Evolutionary conservation across 1,140 invertebrate species (phyloP), one percentile per base, ranked within the genome.

Genomic region (Procambarus virginalis): DNA sequence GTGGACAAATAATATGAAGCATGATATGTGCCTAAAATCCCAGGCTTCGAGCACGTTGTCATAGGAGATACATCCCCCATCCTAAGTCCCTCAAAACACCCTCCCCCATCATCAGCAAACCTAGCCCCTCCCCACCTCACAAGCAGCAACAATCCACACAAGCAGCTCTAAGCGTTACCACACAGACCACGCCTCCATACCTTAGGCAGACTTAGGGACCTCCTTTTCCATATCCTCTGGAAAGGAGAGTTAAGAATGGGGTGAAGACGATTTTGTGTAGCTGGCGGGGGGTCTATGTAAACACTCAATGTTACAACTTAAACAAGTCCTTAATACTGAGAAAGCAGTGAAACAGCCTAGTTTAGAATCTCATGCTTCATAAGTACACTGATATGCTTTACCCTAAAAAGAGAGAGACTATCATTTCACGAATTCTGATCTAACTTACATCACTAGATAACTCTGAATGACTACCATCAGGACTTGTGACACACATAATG

Each of bases 131-230:
- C 22, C 60, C 55, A 12, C 78, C 49, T n/a, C 6, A 17, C 34
- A 51, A 10, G 12, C 46, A 2, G n/a, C 77, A 17, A 9, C 46
- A 2, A 20, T 20, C 79, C 79, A 49, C 12, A 64, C 20, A 64
- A 64, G 60, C 60, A 64, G 60, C 60, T 17, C 60, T 64, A 89
- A 84, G 81, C 75, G 58, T 17, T 80, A 87, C 85, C 85, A 87
- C 85, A 86, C 85, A 89, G 75, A 89, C 55, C 85, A 49, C 82
- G 45, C 82, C 83, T 84, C 89, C 91, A 86, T 92, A 92, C 91
- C 91, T 92, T 92, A 73, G 91, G 91, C 73, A 92, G 91, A 90
- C 91, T 92, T 87, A 92, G 91, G 77, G 91, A 92, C 64, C 91
- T 89, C 85, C 91, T 89, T 90, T 92, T 92, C 91, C 91, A 92